Conservation (phyloP, 2,113 vertebrate genomes). For the Ascaphus truei region DNA sequence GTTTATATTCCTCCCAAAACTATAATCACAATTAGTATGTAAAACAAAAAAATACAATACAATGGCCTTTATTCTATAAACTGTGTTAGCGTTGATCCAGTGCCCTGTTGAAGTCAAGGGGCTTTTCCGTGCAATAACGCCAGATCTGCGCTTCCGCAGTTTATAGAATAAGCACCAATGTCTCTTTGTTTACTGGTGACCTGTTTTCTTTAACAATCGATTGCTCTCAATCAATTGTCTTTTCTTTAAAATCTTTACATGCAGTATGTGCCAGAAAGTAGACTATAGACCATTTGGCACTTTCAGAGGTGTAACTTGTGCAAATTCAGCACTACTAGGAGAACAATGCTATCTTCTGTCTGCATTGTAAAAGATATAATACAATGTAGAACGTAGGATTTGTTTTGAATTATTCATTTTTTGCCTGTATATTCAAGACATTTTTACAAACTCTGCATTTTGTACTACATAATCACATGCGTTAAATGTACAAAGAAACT, state of each 20-base stretch:
- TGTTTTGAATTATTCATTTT: constrained; percentile 97
- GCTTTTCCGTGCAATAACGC: no score
- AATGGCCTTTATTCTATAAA: no score
- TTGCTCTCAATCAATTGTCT: constrained; percentile 73
- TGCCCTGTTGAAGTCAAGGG: no score
- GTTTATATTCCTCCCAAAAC: no score
- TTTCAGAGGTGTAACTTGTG: constrained; percentile 85
- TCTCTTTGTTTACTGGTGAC: background rate
- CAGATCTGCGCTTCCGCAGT: no score
- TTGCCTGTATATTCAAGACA: constrained; percentile 81
- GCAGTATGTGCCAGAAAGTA: constrained; percentile 84
- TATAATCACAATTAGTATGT: no score
- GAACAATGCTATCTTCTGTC: constrained; percentile 77
- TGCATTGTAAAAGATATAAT: constrained; percentile 82
- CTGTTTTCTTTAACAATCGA: constrained; percentile 71
- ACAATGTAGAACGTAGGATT: constrained; percentile 77
- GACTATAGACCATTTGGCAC: constrained; percentile 88
- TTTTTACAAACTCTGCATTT: constrained; percentile 83
- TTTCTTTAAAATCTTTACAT: constrained; percentile 72
- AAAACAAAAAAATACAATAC: no score
- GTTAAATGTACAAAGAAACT: constrained; percentile 78
- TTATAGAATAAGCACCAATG: background rate
- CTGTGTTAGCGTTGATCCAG: no score
- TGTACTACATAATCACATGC: constrained; percentile 75
- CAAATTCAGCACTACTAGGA: constrained; percentile 97